Conservation (phyloP, 1,140 invertebrate genomes). For the Nasonia giraulti region DNA sequence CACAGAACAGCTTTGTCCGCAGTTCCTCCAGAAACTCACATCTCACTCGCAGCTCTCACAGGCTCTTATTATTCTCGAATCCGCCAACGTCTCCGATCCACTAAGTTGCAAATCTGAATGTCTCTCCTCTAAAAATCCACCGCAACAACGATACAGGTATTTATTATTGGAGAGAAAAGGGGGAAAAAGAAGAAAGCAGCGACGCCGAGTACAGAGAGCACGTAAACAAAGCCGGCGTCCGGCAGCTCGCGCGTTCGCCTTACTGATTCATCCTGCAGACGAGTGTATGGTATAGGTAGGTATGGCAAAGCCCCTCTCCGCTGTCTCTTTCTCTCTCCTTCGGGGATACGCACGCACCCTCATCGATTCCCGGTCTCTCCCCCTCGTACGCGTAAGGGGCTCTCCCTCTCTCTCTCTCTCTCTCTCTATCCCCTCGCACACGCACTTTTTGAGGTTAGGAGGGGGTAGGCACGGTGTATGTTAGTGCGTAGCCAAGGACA, state of each 20-base stretch:
- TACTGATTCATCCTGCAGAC: conserved; percentile 21
- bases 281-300: too few species aligned
- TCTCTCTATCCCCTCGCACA: neutral
- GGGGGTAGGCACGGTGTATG: neutral
- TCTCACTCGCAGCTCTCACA: too few species aligned
- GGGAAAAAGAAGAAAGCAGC: neutral
- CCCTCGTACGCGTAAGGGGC: neutral
- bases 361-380: conserved; percentile 27
- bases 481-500: neutral
- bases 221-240: conserved; percentile 11
- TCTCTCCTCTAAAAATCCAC: too few species aligned
- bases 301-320: too few species aligned
- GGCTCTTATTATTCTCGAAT: too few species aligned
- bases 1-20: too few species aligned
- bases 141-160: neutral
- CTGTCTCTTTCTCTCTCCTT: neutral
- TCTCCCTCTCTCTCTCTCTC: neutral
- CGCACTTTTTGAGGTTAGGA: conserved; percentile 4
- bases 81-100: too few species aligned
- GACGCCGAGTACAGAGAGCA: neutral
- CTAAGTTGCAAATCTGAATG: too few species aligned
- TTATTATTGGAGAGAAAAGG: neutral
- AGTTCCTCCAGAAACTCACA: too few species aligned
- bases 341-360: conserved; percentile 17
- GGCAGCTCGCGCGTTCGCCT: neutral